Evolutionary conservation across 1,140 invertebrate genomes (phyloP).

Genomic region (Akabosia matsudoensis): DNA sequence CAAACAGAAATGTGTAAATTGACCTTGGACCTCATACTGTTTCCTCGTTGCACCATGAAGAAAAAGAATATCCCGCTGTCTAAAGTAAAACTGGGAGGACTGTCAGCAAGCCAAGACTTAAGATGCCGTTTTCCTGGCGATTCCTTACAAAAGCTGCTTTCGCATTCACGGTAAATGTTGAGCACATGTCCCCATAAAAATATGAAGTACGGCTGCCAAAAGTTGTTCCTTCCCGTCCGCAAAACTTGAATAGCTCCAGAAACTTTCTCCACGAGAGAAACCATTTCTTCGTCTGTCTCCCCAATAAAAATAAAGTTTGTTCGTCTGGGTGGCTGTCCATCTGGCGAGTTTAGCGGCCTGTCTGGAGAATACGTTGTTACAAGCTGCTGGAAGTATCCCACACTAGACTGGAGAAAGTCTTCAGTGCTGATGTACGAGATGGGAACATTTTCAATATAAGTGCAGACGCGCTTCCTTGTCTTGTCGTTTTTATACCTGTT

Average conservation of each 20-base stretch:
- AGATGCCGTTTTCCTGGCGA: neutral
- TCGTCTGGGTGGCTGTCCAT: neutral
- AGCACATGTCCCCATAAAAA: neutral
- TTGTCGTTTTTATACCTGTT: neutral
- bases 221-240: neutral
- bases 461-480: neutral
- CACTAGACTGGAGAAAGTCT: neutral
- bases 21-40: neutral
- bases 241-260: neutral
- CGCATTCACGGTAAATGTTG: neutral
- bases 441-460: neutral
- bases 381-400: neutral
- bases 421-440: neutral
- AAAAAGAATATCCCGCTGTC: conserved; percentile 6
- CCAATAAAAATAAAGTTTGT: neutral
- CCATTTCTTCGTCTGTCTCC: neutral
- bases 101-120: neutral
- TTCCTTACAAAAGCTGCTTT: neutral
- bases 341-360: too few relatives aligned
- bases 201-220: conserved; percentile 3
- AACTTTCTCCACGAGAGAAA: neutral
- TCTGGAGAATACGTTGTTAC: neutral
- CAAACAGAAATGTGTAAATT: neutral
- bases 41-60: neutral
- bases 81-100: neutral